A percentile compares a stretch with the other conserved stretches of the same genome.
phyloP scores from a whole-genome alignment of 2,888 invertebrate genomes.

The Hermodice carunculata region DNA sequence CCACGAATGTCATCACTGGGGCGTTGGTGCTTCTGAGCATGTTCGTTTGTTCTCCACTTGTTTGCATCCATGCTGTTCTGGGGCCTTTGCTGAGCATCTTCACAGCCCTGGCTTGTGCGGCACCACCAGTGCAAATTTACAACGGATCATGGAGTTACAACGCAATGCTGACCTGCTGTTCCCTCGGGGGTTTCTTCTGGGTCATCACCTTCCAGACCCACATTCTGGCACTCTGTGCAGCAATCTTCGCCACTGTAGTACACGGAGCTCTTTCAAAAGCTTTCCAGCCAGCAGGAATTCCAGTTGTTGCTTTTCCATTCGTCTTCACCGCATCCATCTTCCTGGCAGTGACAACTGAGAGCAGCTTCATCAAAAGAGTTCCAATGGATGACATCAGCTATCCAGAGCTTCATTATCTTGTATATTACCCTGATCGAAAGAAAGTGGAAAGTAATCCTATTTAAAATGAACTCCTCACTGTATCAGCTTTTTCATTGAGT shows the following conservation, averaged over 20 bases:
- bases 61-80: slow-evolving; percentile 17
- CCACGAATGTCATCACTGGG: slow-evolving; percentile 7
- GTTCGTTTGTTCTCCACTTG: slow-evolving; percentile 19
- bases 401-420: too few species aligned
- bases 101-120: slow-evolving; percentile 18
- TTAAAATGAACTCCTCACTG: too few species aligned
- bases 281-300: too few species aligned
- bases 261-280: too few species aligned
- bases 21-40: slow-evolving; percentile 15
- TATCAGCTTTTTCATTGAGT: too few species aligned
- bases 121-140: slow-evolving; percentile 19
- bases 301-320: slow-evolving; percentile 23
- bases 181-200: slow-evolving; percentile 23
- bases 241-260: too few species aligned
- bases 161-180: slow-evolving; percentile 23
- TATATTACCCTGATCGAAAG: too few species aligned
- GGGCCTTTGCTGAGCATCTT: slow-evolving; percentile 14
- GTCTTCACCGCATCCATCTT: slow-evolving; percentile 18
- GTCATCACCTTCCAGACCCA: slow-evolving; percentile 10
- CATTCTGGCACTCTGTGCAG: slow-evolving; percentile 17
- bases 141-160: slow-evolving; percentile 22
- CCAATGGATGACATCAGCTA: slow-evolving; percentile 9
- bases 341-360: slow-evolving; percentile 2
- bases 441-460: too few species aligned
- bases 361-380: not conserved